Base-by-base conservation (phyloP, 2,888 invertebrate species). In the Seira musarum region DNA sequence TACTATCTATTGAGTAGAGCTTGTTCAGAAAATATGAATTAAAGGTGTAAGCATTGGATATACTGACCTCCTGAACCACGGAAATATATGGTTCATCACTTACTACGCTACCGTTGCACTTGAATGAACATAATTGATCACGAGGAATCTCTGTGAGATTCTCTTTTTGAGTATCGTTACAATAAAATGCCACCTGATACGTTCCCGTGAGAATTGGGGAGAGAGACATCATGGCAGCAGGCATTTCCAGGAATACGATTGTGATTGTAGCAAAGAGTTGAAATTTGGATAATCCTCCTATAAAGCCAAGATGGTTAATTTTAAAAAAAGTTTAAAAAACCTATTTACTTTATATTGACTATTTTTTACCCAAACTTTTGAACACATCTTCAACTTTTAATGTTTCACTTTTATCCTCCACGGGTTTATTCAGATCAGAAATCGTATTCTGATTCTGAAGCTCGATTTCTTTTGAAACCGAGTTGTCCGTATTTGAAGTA, bases 1-100 rank as follows among this genome's bases (percentile, higher is more conserved):
- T n/a, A n/a, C n/a, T n/a, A n/a, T n/a, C n/a, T n/a, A n/a, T n/a
- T n/a, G n/a, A n/a, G n/a, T n/a, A n/a, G n/a, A n/a, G n/a, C n/a
- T n/a, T n/a, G n/a, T n/a, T n/a, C n/a, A n/a, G n/a, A n/a, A n/a
- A n/a, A n/a, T n/a, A n/a, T n/a, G n/a, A n/a, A n/a, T n/a, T n/a
- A n/a, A n/a, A n/a, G n/a, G n/a, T n/a, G n/a, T n/a, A n/a, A n/a
- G n/a, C n/a, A n/a, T n/a, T n/a, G n/a, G n/a, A n/a, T 57, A 35
- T 30, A 40, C 13, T 17, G 49, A 84, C 85, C 79, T 85, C 85
- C 74, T 85, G 84, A 8, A 85, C 85, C 53, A 85, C 80, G 0
- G 85, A 85, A 46, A 78, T 69, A 40, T 76, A 76, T 17, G 80
- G 75, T 40, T 73, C 63, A 40, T 68, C 35, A 8, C 57, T 57